These are phyloP conservation scores for Glaucomys volans DNA, from an alignment of 2,113 vertebrate species.

Conservation along the genomic window DNA sequence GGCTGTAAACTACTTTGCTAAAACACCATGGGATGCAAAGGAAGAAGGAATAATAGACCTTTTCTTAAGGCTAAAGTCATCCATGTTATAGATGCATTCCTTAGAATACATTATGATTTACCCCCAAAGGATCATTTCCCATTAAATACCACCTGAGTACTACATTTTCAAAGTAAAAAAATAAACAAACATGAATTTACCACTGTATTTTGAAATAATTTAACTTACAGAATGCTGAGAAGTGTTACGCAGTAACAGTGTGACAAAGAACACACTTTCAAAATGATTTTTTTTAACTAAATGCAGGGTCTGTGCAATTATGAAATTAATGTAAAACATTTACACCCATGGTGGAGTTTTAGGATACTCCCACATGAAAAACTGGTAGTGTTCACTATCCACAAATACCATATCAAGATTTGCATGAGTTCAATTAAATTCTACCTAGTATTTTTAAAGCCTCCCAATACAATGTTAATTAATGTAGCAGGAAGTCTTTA, in stretches of 20 bases:
- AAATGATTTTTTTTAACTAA: conserved; percentile 76
- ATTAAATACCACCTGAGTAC: conserved; percentile 82
- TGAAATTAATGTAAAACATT: conserved; percentile 84
- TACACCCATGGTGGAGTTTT: conserved; percentile 72
- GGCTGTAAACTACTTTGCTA: conserved; percentile 82
- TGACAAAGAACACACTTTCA: conserved; percentile 81
- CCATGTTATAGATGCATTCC: conserved; percentile 79
- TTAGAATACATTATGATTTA: conserved; percentile 83
- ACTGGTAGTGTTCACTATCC: conserved; percentile 55
- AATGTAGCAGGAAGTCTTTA: conserved; percentile 60
- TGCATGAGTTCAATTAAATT: conserved; percentile 74
- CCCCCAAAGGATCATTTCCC: conserved; percentile 82
- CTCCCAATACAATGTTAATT: conserved; percentile 52
- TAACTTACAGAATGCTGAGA: conserved; percentile 78
- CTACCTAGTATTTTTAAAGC: conserved; percentile 66
- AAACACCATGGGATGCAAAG: conserved; percentile 78
- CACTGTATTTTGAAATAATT: conserved; percentile 85
- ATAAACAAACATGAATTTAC: conserved; percentile 82
- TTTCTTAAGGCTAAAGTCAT: conserved; percentile 85
- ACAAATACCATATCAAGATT: conserved; percentile 62
- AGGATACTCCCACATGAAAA: conserved; percentile 64
- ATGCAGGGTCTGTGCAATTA: conserved; percentile 79
- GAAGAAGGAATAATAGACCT: conserved; percentile 77
- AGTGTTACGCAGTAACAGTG: conserved; percentile 80
- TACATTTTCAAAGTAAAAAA: conserved; percentile 78